Evolutionary conservation across 2,888 invertebrate species (phyloP).

Genomic region (Frankliniella fusca): DNA sequence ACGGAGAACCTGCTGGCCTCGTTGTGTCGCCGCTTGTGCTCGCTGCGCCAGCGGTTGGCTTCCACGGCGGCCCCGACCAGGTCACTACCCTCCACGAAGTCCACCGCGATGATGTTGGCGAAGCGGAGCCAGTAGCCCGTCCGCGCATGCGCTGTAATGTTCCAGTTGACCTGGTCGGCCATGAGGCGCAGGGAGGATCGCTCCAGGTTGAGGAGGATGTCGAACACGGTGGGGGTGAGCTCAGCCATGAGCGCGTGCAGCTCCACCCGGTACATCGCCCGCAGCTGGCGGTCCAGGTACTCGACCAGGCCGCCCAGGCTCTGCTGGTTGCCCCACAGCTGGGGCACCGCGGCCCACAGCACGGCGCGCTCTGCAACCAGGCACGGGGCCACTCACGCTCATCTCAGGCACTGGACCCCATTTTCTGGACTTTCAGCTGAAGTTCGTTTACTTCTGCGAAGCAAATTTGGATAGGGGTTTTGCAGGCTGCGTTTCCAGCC

Average conservation of each 20-base stretch:
- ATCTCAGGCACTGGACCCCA: no score
- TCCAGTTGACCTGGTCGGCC: constrained; percentile 44
- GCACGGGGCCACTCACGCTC: no score
- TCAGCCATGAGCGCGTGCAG: constrained; percentile 53
- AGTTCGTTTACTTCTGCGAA: no score
- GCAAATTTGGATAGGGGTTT: no score
- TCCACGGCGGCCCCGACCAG: constrained; percentile 50
- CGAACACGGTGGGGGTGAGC: constrained; percentile 50
- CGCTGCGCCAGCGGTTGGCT: constrained; percentile 43
- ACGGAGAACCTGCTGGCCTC: not conserved
- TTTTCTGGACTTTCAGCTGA: no score
- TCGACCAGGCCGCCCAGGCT: constrained; percentile 43
- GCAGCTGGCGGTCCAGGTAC: constrained; percentile 44
- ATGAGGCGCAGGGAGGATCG: constrained; percentile 37
- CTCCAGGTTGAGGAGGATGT: constrained; percentile 41
- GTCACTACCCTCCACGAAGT: constrained; percentile 53
- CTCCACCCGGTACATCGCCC: constrained; percentile 29
- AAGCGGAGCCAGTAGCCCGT: constrained; percentile 47
- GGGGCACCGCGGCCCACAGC: constrained; percentile 61
- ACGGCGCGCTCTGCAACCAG: constrained; percentile 54
- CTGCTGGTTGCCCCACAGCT: constrained; percentile 59
- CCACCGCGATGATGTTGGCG: constrained; percentile 52
- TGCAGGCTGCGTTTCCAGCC: no score
- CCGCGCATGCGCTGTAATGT: constrained; percentile 47
- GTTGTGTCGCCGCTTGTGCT: not conserved